A percentile compares a stretch with the other conserved stretches of the same genome.
Evolutionary conservation across 2,888 invertebrate species (phyloP).

Genomic region (Taenaris catops): DNA sequence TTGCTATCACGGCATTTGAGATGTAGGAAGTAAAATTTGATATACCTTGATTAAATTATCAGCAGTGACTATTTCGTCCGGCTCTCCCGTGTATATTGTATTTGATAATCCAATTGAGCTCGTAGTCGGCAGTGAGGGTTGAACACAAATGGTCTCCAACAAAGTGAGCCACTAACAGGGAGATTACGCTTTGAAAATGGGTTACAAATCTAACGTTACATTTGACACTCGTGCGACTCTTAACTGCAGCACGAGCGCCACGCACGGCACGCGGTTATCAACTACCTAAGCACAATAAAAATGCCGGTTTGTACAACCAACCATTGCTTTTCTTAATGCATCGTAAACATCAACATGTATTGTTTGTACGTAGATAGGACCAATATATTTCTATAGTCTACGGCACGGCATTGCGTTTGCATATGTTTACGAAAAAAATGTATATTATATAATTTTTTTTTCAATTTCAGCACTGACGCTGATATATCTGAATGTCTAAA

Average conservation of each 20-base stretch:
- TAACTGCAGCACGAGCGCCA: slow-evolving; percentile 45
- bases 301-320: slow-evolving; percentile 46
- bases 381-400: slow-evolving; percentile 4
- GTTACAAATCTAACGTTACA: slow-evolving; percentile 13
- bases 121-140: slow-evolving; percentile 1
- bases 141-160: slow-evolving; percentile 19
- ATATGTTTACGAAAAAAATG: too few relatives aligned
- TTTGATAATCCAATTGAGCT: slow-evolving; percentile 15
- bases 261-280: slow-evolving; percentile 62
- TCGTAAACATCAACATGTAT: slow-evolving; percentile 22
- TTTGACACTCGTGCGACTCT: slow-evolving; percentile 31
- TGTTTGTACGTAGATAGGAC: slow-evolving; percentile 10
- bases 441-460: too few relatives aligned
- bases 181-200: slow-evolving; percentile 11
- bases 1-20: background rate
- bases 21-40: slow-evolving; percentile 9
- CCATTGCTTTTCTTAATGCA: slow-evolving; percentile 41
- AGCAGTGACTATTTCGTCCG: slow-evolving; percentile 31
- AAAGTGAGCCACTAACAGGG: slow-evolving; percentile 7
- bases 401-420: too few relatives aligned
- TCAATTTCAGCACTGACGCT: too few relatives aligned
- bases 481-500: too few relatives aligned
- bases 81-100: slow-evolving; percentile 23
- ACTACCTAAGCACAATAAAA: slow-evolving; percentile 70
- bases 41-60: slow-evolving; percentile 60